phyloP scores from a whole-genome alignment of 2,888 invertebrate species.

The Teinopalpus imperialis region DNA sequence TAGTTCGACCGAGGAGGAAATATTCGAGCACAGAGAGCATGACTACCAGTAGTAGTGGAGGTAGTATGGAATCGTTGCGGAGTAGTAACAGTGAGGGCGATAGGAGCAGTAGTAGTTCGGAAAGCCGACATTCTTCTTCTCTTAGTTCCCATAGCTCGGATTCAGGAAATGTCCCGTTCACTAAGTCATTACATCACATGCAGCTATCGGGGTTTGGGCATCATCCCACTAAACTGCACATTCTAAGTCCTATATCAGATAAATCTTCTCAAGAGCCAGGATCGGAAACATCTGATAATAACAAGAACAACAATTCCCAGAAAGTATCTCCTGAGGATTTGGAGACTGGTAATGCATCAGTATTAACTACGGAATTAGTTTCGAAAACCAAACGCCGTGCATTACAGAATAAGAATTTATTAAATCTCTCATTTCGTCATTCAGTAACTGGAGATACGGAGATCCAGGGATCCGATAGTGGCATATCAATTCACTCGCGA shows the following conservation, averaged over 20 bases:
- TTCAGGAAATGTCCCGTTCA: constrained; percentile 84
- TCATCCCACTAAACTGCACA: constrained; percentile 89
- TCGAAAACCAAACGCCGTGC: constrained; percentile 84
- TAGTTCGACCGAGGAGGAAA: constrained; percentile 78
- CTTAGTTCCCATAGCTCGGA: constrained; percentile 94
- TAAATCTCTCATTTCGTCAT: constrained; percentile 85
- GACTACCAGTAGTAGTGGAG: constrained; percentile 93
- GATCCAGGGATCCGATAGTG: constrained; percentile 93
- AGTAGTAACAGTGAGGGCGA: constrained; percentile 95
- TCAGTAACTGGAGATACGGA: constrained; percentile 86
- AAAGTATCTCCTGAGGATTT: constrained; percentile 88
- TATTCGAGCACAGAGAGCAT: constrained; percentile 93
- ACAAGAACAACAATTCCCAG: constrained; percentile 89
- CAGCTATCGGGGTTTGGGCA: constrained; percentile 87
- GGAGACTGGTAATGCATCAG: constrained; percentile 63
- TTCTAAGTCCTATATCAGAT: constrained; percentile 94
- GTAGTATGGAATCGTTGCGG: constrained; percentile 93
- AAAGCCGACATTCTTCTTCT: constrained; percentile 91
- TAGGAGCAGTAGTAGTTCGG: constrained; percentile 92
- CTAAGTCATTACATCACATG: constrained; percentile 81
- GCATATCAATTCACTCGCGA: constrained; percentile 92
- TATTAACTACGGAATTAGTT: constrained; percentile 73
- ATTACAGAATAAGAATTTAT: constrained; percentile 89
- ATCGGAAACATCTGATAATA: constrained; percentile 91
- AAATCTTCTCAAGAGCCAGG: constrained; percentile 94